phyloP scores from a whole-genome alignment of 2,797 vertebrate species.

The Eulemur mongoz region DNA sequence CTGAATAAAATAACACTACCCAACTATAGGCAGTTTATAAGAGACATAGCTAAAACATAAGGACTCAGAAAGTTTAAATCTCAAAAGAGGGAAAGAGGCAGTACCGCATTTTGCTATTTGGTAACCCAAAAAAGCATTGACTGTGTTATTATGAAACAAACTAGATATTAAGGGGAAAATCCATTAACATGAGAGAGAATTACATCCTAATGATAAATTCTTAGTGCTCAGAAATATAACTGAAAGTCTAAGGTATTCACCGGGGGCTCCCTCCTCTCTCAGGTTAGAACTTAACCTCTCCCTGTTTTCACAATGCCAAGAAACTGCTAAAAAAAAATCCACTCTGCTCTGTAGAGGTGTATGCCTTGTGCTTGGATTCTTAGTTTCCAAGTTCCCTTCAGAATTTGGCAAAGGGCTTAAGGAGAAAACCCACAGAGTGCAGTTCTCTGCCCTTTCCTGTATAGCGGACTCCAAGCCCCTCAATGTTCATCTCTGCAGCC shows the following conservation, averaged over 20 bases:
- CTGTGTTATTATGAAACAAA: background rate
- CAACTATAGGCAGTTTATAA: background rate
- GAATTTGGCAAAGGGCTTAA: background rate
- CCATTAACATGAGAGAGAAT: background rate
- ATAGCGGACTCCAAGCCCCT: background rate
- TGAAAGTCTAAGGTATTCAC: background rate
- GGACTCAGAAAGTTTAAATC: background rate
- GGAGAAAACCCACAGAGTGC: background rate
- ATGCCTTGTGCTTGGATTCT: background rate
- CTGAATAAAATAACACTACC: background rate
- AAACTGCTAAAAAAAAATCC: background rate
- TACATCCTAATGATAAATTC: background rate
- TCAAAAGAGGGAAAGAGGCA: background rate
- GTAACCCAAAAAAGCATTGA: background rate
- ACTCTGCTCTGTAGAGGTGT: background rate
- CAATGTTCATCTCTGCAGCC: background rate
- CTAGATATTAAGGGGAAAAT: background rate
- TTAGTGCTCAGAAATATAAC: background rate
- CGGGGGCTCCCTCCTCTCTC: background rate
- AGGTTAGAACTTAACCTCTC: background rate
- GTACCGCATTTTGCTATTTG: background rate
- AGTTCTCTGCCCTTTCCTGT: background rate
- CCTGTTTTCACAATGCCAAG: background rate
- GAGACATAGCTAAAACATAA: background rate
- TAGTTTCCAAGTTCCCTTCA: background rate